These are phyloP conservation scores for Chrysoperla carnea DNA, from an alignment of 1,140 invertebrate species.

Conservation along the genomic window DNA sequence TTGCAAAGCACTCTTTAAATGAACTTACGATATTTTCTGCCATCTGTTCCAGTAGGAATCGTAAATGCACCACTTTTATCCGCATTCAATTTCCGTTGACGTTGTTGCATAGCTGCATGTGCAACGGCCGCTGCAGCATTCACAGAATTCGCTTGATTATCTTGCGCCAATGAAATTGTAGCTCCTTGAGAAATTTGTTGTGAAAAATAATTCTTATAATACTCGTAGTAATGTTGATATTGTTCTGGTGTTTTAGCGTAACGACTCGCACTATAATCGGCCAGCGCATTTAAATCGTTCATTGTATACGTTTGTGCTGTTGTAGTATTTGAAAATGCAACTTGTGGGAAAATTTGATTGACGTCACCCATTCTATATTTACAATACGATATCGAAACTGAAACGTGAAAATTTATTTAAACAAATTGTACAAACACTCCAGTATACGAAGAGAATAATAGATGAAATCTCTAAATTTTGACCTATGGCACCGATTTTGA, in stretches of 20 bases:
- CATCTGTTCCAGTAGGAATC: slow-evolving; percentile 36
- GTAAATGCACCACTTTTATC: slow-evolving; percentile 16
- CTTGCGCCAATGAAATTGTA: slow-evolving; percentile 31
- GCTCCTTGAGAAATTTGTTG: slow-evolving; percentile 46
- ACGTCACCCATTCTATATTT: slow-evolving; percentile 31
- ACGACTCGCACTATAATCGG: slow-evolving; percentile 58
- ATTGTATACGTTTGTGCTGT: slow-evolving; percentile 31
- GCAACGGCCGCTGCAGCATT: slow-evolving; percentile 83
- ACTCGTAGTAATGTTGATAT: slow-evolving; percentile 52
- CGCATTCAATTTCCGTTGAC: slow-evolving; percentile 33
- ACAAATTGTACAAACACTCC: not conserved
- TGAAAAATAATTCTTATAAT: slow-evolving; percentile 69
- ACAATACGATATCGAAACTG: slow-evolving; percentile 36
- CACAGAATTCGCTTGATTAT: slow-evolving; percentile 40
- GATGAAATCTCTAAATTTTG: too few relatives aligned
- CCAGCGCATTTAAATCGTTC: slow-evolving; percentile 52
- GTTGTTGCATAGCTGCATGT: slow-evolving; percentile 68
- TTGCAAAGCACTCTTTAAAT: not conserved
- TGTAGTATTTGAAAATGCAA: slow-evolving; percentile 15
- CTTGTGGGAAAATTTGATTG: slow-evolving; percentile 19
- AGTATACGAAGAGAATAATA: not conserved
- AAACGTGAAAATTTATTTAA: slow-evolving; percentile 5
- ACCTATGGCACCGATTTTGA: too few relatives aligned
- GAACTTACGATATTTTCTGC: slow-evolving; percentile 44
- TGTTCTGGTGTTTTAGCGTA: slow-evolving; percentile 59